Percentiles rank a stretch among this genome's conserved stretches.
phyloP scores from a whole-genome alignment of 1,140 invertebrate species.

The Anastatus disparis region DNA sequence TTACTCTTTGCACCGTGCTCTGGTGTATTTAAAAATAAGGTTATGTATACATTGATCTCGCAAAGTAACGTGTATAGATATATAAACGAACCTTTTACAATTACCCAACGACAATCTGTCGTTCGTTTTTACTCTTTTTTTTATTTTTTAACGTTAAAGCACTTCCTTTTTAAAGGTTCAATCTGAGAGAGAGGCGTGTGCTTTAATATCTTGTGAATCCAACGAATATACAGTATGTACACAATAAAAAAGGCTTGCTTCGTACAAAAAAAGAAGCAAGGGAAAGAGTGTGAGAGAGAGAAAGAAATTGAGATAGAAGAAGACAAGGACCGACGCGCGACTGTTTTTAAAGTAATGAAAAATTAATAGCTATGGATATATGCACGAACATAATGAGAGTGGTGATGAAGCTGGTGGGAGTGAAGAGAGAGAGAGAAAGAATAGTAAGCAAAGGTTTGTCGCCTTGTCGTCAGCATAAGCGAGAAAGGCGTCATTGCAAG shows the following conservation, averaged over 20 bases:
- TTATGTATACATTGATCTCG: too few relatives aligned
- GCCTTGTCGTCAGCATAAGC: constrained; percentile 46
- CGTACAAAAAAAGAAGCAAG: too few relatives aligned
- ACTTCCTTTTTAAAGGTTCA: neutral
- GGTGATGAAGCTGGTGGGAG: constrained; percentile 46
- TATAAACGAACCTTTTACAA: neutral
- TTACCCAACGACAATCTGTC: neutral
- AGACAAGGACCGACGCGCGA: neutral
- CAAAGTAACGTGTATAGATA: neutral
- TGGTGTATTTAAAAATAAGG: too few relatives aligned
- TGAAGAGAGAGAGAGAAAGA: too few relatives aligned
- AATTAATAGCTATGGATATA: constrained; percentile 58
- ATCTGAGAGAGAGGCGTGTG: neutral
- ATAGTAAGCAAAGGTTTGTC: too few relatives aligned
- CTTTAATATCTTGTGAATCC: neutral
- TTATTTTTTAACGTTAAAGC: constrained; percentile 15
- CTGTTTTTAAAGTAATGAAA: constrained; percentile 48
- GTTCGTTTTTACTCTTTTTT: too few relatives aligned
- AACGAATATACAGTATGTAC: too few relatives aligned
- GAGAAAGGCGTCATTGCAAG: constrained; percentile 32
- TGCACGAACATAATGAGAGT: constrained; percentile 54
- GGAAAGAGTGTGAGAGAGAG: too few relatives aligned
- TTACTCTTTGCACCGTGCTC: too few relatives aligned
- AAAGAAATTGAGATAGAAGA: too few relatives aligned
- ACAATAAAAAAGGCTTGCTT: too few relatives aligned